A percentile compares a stretch with the other conserved stretches of the same genome.
These are phyloP conservation scores for Porites australiensis DNA, from an alignment of 64 coral and sea anemone species.

Conservation along the genomic window DNA sequence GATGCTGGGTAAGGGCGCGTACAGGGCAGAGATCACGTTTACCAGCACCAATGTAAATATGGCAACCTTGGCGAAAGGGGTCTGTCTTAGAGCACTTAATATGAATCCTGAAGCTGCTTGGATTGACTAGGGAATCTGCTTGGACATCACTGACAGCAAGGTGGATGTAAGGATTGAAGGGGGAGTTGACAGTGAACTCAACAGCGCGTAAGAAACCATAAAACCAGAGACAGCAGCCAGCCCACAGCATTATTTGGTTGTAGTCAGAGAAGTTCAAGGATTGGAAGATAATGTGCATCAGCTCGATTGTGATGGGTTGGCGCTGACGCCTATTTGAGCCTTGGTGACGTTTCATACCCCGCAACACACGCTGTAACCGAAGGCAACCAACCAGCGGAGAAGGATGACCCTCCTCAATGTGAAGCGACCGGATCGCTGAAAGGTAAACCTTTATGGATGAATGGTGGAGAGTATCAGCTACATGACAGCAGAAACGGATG, in stretches of 20 bases:
- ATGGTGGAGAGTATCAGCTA: too few relatives aligned
- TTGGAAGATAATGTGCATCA: neutral
- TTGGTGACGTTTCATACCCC: neutral
- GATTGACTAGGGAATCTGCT: neutral
- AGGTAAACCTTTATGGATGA: neutral
- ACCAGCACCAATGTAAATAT: neutral
- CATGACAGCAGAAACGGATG: too few relatives aligned
- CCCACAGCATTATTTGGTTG: constrained; percentile 20
- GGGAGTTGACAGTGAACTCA: too few relatives aligned
- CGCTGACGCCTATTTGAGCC: too few relatives aligned
- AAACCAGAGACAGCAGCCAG: neutral
- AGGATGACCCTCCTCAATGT: neutral
- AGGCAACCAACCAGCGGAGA: neutral
- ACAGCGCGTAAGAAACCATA: neutral
- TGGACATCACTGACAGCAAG: too few relatives aligned
- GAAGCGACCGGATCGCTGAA: too few relatives aligned
- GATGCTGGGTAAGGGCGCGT: neutral
- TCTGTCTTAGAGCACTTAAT: constrained; percentile 10
- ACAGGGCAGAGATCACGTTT: neutral
- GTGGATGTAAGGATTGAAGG: too few relatives aligned
- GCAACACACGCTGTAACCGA: neutral
- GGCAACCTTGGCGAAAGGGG: neutral
- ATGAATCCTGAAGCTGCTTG: neutral
- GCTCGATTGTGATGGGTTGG: neutral
- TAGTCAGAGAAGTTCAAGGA: neutral